Evolutionary conservation across 2,113 vertebrate genomes (phyloP), one percentile per base, ranked within the genome.

Genomic region (Elephantulus edwardii): DNA sequence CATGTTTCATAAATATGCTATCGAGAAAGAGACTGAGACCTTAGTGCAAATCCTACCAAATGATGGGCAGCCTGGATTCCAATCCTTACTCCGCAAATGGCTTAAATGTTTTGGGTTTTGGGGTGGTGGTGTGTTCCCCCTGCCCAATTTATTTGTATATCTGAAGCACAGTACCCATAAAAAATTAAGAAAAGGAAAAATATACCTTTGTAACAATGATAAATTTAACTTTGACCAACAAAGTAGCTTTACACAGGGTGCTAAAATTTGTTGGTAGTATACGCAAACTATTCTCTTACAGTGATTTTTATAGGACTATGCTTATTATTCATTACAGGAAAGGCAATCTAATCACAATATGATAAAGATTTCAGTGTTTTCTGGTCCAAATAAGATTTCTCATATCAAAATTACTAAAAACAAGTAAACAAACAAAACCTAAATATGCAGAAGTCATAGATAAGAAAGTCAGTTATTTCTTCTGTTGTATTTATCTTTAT

Each of bases 381-480:
- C 26, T 83, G 20, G 33, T 9, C 42, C 33, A 76, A 76, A 86
- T 5, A 71, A 56, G 74, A 83, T 13, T 88, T 26, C 50, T 86
- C 52, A 58, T n/a, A 84, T 9, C 6, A 64, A 17, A 85, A 68
- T 66, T 85, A 85, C 26, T 60, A 26, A 56, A 76, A 94, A 56
- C 16, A 90, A 92, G 28, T 10, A 33, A 60, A 60, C 9, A 9
- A 8, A 8, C 14, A 17, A 54, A 54, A 54, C 5, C 3, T 30
- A 90, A 84, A 77, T 89, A 84, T 3, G 14, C 10, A 89, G 60
- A 85, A 91, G 30, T 72, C 24, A 78, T 1, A 88, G 22, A 76
- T 68, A 66, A 56, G 33, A 91, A 84, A 66, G 75, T 38, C 8
- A 11, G 33, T 40, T 33, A 60, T 89, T 83, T 93, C 48, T 93